phyloP scores from a whole-genome alignment of 2,888 invertebrate species.

The Lumbricus terrestris region DNA sequence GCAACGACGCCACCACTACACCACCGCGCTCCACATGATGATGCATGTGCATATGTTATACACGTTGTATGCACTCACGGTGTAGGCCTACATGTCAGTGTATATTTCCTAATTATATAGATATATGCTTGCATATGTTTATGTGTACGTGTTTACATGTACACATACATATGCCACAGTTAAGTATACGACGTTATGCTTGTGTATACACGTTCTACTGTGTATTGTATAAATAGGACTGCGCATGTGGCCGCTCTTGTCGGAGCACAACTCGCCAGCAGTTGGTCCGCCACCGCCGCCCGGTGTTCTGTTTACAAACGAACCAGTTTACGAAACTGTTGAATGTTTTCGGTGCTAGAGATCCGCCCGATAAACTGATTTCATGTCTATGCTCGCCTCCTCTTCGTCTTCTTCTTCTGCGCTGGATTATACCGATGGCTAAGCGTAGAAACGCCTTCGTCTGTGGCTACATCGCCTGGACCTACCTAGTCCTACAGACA shows the following conservation, averaged over 20 bases:
- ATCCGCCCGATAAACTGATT: background rate
- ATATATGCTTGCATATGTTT: no score
- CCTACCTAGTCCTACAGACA: background rate
- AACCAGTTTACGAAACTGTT: background rate
- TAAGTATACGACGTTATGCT: background rate
- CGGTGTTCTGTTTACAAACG: background rate
- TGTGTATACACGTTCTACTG: background rate
- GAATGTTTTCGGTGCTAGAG: background rate
- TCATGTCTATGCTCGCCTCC: background rate
- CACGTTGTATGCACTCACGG: no score
- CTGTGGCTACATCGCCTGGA: background rate
- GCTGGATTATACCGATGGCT: background rate
- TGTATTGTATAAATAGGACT: background rate
- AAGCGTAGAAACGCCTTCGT: background rate
- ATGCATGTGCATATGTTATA: no score
- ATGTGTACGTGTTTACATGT: no score
- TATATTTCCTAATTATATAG: no score
- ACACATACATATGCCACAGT: background rate
- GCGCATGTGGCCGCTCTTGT: background rate
- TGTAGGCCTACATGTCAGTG: no score
- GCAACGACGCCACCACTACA: no score
- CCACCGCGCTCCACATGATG: no score
- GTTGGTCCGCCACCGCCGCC: background rate
- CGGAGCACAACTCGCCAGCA: background rate
- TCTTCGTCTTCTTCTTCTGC: background rate